Conservation (phyloP, 1,140 invertebrate genomes). For the Lysiphlebus fabarum region DNA sequence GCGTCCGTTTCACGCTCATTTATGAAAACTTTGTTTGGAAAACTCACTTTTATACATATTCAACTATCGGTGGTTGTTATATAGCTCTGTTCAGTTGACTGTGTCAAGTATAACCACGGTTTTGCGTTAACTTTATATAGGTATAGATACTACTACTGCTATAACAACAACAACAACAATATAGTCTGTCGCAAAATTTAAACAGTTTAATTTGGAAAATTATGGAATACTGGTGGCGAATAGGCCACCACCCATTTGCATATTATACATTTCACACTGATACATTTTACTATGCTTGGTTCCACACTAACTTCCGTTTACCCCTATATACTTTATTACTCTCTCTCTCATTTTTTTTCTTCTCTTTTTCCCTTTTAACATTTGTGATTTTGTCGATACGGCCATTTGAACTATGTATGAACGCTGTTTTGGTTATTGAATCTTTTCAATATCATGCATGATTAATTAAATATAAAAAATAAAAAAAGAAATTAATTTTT, state of each 20-base stretch:
- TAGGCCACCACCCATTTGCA: conserved; percentile 11
- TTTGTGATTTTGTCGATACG: no score
- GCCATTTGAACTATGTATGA: no score
- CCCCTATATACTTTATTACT: no score
- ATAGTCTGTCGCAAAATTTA: conserved; percentile 18
- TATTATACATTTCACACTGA: conserved; percentile 6
- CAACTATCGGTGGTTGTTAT: conserved; percentile 19
- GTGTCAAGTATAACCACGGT: not conserved
- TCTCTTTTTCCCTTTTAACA: no score
- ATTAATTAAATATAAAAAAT: no score
- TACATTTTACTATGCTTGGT: not conserved
- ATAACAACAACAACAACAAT: conserved; percentile 26
- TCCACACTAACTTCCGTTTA: no score
- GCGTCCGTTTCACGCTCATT: conserved; percentile 1
- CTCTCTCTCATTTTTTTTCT: no score
- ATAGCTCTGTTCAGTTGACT: conserved; percentile 17
- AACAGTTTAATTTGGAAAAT: conserved; percentile 31
- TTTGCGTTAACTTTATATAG: no score
- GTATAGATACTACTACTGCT: no score
- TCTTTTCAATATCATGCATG: no score
- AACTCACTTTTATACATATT: conserved; percentile 27
- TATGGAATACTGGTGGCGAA: conserved; percentile 2
- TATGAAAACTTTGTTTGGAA: conserved; percentile 30
- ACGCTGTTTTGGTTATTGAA: no score
- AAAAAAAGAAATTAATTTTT: no score